Evolutionary conservation across 2,797 vertebrate species (phyloP), one percentile per base, ranked within the genome.

Genomic region (Semaprochilodus insignis): DNA sequence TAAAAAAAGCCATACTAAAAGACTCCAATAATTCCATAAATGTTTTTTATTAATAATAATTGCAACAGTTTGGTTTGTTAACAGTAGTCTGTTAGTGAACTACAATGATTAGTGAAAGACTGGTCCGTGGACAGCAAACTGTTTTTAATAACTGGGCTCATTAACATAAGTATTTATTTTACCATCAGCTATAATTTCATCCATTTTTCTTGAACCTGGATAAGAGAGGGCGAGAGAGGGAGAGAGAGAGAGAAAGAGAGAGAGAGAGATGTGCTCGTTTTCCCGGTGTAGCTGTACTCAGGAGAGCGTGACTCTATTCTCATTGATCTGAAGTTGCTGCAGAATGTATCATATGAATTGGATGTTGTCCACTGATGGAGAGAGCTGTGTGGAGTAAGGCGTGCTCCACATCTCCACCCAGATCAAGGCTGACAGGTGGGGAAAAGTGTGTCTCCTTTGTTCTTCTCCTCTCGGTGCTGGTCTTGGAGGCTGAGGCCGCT

Each of bases 341-440:
- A 65, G 65, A 70, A 63, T 55, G 25, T 3, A 21, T 16, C 23
- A 36, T 74, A 71, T 63, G 69, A 73, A 34, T 51, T 67, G 27
- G 17, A 21, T 63, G 69, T 55, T 81, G 74, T 77, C 83, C 59
- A 77, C 73, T 57, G 25, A 40, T 76, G 8, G 52, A 65, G 48
- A 44, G 78, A 69, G 62, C 69, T 27, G 17, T 13, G 69, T 77
- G 71, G 78, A 57, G 21, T 51, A n/a, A 52, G 69, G 72, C 67
- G 27, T 66, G 57, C 19, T 59, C 59, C 57, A 60, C 60, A 77
- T 59, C 74, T 57, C 60, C 36, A 57, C 52, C 8, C 48, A 74
- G 60, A 85, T 81, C 72, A 17, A 74, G 77, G 67, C 76, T 84
- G 79, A 81, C 83, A 81, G 79, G 52, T 40, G 79, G 69, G 79